Base-by-base conservation (phyloP, 2,113 vertebrate genomes). In the Cyprinodon brontotheroides region DNA sequence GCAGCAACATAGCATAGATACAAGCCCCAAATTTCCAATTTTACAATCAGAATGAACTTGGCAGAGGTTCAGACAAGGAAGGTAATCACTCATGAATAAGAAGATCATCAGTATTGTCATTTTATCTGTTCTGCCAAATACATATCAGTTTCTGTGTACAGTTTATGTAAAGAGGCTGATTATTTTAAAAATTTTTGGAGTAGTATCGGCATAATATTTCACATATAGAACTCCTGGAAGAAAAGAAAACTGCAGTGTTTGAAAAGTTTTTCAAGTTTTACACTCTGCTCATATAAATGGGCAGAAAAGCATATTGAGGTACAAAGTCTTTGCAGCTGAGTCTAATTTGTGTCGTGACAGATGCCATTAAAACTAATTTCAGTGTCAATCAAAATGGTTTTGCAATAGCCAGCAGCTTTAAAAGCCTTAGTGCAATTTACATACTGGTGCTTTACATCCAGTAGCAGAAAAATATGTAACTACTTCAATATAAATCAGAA, bases 361-460 rank as follows among this genome's bases (percentile, higher is more conserved):
- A 53, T 53, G 14, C 15, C 50, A 17, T 53, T 7, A 53, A 17
- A 20, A 53, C 43, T 60, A 70, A 36, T 36, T 50, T 13, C 64
- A 61, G 66, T 40, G 15, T 45, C 61, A 20, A 60, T 39, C 70
- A 14, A 61, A 17, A 77, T 38, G 68, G 60, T 65, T 77, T 61
- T 69, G 60, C 61, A 71, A 29, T 45, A 81, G 74, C 11, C 47
- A n/a, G 13, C 11, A 40, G 38, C 14, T 11, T 67, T 8, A 10
- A 4, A 0, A 0, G 37, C 48, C 68, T 77, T 75, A 40, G 37
- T 65, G 1, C 29, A 29, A 29, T 29, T 29, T 29, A 29, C 29
- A 29, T 29, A 29, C 29, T 29, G 29, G 29, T 29, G 29, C 29
- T 29, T 29, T 29, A 29, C 29, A 29, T 29, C 29, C 29, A 29